A percentile compares a stretch with the other conserved stretches of the same genome.
Conservation (phyloP, 2,888 invertebrate genomes). For the Trachelus troglodyta region DNA sequence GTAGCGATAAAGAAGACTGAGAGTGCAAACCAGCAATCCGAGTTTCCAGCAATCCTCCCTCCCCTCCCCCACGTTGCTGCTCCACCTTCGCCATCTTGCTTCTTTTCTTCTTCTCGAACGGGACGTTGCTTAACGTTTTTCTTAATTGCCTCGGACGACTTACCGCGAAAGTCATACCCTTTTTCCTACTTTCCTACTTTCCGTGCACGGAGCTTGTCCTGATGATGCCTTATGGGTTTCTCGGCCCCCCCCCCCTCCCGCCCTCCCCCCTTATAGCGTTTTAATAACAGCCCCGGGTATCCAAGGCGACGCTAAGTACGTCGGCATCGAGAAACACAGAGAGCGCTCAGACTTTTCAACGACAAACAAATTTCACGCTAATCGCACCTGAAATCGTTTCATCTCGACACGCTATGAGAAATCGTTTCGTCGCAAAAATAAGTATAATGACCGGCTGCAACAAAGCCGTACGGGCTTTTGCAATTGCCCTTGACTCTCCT, state of each 20-base stretch:
- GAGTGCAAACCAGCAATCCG: background rate
- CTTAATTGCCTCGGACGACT: background rate
- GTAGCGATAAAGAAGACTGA: background rate
- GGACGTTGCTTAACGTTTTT: background rate
- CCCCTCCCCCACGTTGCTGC: background rate
- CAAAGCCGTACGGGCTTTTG: background rate
- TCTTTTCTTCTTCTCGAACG: background rate
- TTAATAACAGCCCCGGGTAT: conserved; percentile 2
- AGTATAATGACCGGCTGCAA: conserved; percentile 19
- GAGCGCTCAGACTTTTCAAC: background rate
- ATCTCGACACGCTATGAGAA: conserved; percentile 23
- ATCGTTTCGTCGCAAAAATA: conserved; percentile 14
- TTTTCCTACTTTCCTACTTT: background rate
- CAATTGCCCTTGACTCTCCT: conserved; percentile 2
- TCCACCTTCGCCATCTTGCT: background rate
- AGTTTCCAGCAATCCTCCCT: background rate
- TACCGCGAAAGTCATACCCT: background rate
- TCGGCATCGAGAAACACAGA: background rate
- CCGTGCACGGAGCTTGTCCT: background rate
- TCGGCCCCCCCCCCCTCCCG: background rate
- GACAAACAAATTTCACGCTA: conserved; percentile 26
- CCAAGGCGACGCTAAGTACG: background rate
- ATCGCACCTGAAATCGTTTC: conserved; percentile 27
- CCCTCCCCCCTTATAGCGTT: background rate
- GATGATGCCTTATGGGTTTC: background rate